Percentiles rank a stretch among this genome's conserved stretches.
These are phyloP conservation scores for Lottia scabra DNA, from an alignment of 2,888 invertebrate genomes.

Conservation along the genomic window DNA sequence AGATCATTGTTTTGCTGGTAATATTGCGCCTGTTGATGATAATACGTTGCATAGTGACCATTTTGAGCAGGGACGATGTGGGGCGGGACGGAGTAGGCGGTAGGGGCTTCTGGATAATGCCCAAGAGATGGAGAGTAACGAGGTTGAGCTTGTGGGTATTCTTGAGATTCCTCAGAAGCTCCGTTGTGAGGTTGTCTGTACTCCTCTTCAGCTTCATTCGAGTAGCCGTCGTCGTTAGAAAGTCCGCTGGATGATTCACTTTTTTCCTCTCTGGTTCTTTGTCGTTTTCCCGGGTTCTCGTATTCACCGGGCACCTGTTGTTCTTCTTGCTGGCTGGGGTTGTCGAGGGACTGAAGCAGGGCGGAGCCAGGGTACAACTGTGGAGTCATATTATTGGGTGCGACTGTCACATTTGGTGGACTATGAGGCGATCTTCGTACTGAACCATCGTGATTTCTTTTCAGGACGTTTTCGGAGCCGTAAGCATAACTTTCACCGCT, in stretches of 20 bases:
- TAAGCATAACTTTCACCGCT: background rate
- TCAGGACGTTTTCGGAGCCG: slow-evolving; percentile 5
- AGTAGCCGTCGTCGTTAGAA: background rate
- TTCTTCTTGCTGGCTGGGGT: background rate
- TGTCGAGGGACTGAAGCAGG: slow-evolving; percentile 16
- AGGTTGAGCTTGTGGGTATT: no score
- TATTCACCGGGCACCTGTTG: background rate
- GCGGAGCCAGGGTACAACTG: slow-evolving; percentile 11
- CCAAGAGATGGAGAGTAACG: no score
- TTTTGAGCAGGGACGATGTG: no score
- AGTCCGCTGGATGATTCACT: background rate
- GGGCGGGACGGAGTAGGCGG: no score
- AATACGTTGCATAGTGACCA: no score
- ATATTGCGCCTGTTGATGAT: no score
- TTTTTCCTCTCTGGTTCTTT: background rate
- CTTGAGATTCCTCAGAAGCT: no score
- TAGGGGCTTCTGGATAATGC: no score
- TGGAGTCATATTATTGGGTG: background rate
- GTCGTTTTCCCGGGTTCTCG: background rate
- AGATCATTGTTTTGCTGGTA: no score
- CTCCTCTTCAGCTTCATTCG: background rate
- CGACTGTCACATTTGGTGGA: background rate
- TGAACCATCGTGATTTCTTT: background rate
- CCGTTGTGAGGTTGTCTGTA: background rate
- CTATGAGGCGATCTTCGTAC: background rate